These are phyloP conservation scores for Choloepus didactylus DNA, from an alignment of 2,797 vertebrate genomes.

Conservation along the genomic window DNA sequence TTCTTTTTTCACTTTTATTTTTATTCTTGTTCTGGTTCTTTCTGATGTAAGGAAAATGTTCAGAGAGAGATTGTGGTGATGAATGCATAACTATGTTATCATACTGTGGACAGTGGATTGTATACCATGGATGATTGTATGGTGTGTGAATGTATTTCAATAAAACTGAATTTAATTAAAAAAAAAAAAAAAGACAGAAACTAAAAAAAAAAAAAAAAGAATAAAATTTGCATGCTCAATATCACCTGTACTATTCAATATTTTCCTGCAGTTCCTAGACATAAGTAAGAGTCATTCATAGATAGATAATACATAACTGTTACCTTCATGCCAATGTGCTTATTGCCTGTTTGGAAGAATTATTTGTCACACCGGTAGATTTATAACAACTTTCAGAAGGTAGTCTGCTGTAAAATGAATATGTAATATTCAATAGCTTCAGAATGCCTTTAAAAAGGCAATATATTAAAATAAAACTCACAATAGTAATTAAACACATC, in stretches of 20 bases:
- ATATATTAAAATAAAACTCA: neutral
- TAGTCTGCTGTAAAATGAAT: neutral
- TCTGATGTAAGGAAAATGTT: no score
- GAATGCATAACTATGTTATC: no score
- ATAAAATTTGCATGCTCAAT: neutral
- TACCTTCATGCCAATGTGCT: neutral
- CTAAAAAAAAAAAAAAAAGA: neutral
- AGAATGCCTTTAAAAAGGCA: neutral
- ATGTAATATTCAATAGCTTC: neutral
- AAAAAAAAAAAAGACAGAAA: no score
- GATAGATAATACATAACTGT: neutral
- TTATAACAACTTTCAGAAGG: neutral
- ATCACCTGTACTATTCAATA: neutral
- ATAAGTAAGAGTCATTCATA: neutral
- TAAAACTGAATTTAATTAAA: no score
- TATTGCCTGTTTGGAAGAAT: neutral
- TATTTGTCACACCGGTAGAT: neutral
- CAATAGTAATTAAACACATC: neutral
- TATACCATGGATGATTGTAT: no score
- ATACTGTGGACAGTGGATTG: no score
- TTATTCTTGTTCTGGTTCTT: no score
- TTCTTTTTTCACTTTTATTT: no score
- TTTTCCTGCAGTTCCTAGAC: neutral
- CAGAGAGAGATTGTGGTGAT: no score
- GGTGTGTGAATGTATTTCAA: no score